Evolutionary conservation across 2,113 vertebrate genomes (phyloP).

Genomic region (Theropithecus gelada): DNA sequence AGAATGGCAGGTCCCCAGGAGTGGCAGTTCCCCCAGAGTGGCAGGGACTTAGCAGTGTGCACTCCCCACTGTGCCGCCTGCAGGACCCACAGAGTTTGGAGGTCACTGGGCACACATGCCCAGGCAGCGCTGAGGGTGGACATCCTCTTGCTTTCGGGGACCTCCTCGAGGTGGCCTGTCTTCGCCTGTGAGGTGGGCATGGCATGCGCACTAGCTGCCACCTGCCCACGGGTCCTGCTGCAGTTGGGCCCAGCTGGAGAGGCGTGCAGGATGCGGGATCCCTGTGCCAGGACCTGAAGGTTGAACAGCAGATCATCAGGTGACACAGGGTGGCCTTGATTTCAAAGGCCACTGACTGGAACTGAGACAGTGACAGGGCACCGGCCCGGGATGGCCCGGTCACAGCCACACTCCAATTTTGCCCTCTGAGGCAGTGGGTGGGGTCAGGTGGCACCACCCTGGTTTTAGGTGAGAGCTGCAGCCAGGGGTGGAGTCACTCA

Average conservation of each 20-base stretch:
- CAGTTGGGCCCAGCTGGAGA: too few species aligned
- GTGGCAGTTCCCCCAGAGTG: too few species aligned
- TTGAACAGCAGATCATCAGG: rapidly evolving
- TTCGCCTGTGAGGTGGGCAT: background rate
- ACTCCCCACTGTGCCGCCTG: background rate
- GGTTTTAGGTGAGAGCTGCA: background rate
- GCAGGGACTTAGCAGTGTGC: too few species aligned
- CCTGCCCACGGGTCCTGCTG: background rate
- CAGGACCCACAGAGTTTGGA: rapidly evolving
- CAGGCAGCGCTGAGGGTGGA: background rate
- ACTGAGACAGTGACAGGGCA: background rate
- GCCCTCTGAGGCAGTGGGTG: background rate
- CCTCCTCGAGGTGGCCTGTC: background rate
- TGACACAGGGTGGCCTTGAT: background rate
- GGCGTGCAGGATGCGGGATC: rapidly evolving
- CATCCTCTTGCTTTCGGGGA: background rate
- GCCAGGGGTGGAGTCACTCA: background rate
- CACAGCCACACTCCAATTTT: rapidly evolving
- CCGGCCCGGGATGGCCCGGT: background rate
- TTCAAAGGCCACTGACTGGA: rapidly evolving
- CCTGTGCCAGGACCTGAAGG: background rate
- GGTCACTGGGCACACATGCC: background rate
- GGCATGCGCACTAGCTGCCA: rapidly evolving
- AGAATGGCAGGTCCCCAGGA: too few species aligned
- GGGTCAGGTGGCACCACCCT: background rate